Base-by-base conservation (phyloP, 1,140 invertebrate genomes). In the Drosophila guanche region DNA sequence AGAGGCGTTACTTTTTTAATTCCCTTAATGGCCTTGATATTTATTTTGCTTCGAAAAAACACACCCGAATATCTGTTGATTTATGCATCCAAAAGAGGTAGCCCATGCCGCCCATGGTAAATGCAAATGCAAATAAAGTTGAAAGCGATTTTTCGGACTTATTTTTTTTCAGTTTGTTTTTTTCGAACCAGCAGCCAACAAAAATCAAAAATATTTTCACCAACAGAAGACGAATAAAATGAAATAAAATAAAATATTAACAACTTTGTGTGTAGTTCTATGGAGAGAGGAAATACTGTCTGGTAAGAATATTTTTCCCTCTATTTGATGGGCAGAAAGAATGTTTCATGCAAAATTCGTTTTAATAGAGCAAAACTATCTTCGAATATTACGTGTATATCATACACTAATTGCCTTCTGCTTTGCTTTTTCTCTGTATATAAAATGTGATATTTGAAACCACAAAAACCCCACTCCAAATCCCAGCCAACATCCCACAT, bases 11-110 rank as follows among this genome's bases (percentile, higher is more conserved):
- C n/a, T 12, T 33, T 33, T 33, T 46, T 29, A 20, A 70, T 41
- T 50, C n/a, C 16, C 20, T 54, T 33, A 20, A 68, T 48, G 37
- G 60, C 20, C 20, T 16, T 43, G 20, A 41, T 53, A 48, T 66
- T 66, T 65, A 41, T 48, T 66, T 55, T 43, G 10, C 6, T 27
- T n/a, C 14, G 3, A 14, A 16, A 41, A 14, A 55, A 22, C 14
- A 14, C 2, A n/a, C 6, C 41, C 16, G 14, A 47, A 33, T 65
- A 20, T 54, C 3, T 67, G 22, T 62, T 52, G 51, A 52, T 29
- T 63, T 53, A 62, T 23, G 20, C 46, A 12, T 20, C 42, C 33
- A 37, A 37, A 37, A 12, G 7, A 7, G 12, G 33, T 8, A 3
- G 3, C 10, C 29, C 8, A 10, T 10, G 40, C 22, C 53, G 0